Conservation (phyloP, 2,888 invertebrate genomes). For the Caenorhabditis sp. region DNA sequence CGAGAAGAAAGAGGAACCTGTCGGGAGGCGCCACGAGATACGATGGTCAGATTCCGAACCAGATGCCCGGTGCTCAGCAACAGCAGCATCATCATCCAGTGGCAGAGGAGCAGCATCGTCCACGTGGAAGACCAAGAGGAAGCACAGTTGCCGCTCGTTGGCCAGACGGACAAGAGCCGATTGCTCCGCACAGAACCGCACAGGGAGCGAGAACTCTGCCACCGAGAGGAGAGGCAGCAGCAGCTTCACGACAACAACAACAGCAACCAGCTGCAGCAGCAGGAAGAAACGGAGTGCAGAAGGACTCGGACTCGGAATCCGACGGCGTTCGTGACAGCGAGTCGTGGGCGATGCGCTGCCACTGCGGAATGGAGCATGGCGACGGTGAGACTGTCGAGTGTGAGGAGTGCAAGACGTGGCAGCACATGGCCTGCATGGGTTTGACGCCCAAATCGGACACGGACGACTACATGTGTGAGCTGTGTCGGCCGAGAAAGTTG, state of each 20-base stretch:
- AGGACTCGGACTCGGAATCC: constrained; percentile 59
- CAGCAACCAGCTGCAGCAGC: not conserved
- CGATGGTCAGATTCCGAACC: not conserved
- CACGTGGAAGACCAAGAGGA: constrained; percentile 55
- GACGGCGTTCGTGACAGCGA: constrained; percentile 35
- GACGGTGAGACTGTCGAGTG: constrained; percentile 52
- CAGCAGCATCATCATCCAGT: constrained; percentile 11
- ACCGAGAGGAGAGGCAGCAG: not conserved
- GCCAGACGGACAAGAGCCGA: constrained; percentile 11
- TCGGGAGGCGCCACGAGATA: constrained; percentile 8
- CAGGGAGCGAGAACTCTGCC: constrained; percentile 56
- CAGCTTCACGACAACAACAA: not conserved
- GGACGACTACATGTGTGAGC: constrained; percentile 51
- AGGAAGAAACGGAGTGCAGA: not conserved
- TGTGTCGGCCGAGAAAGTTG: constrained; percentile 47
- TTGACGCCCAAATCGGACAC: constrained; percentile 8
- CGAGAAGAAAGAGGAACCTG: constrained; percentile 11
- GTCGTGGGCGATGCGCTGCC: constrained; percentile 61
- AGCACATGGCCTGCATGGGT: constrained; percentile 48
- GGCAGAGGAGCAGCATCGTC: constrained; percentile 26
- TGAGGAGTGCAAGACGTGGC: constrained; percentile 47
- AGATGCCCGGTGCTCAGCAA: not conserved
- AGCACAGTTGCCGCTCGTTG: constrained; percentile 12
- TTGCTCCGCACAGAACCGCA: constrained; percentile 26
- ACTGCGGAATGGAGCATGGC: constrained; percentile 60